A percentile compares a stretch with the other conserved stretches of the same genome.
Conservation (phyloP, 2,888 invertebrate species). For the Agriopis leucophaearia region DNA sequence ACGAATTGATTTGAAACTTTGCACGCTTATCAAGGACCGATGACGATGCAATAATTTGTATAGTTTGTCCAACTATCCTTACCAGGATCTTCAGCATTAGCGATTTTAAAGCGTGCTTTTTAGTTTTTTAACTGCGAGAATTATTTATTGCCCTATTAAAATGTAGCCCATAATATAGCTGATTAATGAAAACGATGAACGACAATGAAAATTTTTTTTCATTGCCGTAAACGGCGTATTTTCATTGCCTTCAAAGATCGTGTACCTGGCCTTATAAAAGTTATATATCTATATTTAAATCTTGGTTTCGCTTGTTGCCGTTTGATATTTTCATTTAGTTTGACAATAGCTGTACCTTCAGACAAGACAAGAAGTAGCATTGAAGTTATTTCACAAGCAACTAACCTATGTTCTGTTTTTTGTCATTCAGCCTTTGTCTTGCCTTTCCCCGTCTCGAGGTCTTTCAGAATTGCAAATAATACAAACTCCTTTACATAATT, state of each 20-base stretch:
- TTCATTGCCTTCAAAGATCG: background rate
- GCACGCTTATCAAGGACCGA: no score
- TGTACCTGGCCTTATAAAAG: background rate
- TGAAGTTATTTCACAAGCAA: constrained; percentile 14
- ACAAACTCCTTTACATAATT: constrained; percentile 28
- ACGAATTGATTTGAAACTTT: no score
- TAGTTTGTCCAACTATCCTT: no score
- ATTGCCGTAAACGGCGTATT: no score
- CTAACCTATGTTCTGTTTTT: constrained; percentile 14
- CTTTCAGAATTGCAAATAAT: constrained; percentile 23
- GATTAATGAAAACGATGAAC: no score
- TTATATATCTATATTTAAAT: background rate
- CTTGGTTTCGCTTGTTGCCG: background rate
- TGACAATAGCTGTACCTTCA: background rate
- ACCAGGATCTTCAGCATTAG: no score
- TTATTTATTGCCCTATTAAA: no score
- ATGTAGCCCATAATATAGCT: no score
- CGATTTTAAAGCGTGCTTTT: no score
- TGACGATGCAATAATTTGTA: no score
- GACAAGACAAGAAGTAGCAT: constrained; percentile 13
- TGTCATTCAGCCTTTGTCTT: constrained; percentile 24
- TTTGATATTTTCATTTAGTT: constrained; percentile 1
- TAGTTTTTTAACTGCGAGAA: no score
- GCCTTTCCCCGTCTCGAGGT: constrained; percentile 26
- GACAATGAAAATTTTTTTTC: no score